These are phyloP conservation scores for Notodonta ziczac DNA, from an alignment of 2,888 invertebrate genomes.

Conservation along the genomic window DNA sequence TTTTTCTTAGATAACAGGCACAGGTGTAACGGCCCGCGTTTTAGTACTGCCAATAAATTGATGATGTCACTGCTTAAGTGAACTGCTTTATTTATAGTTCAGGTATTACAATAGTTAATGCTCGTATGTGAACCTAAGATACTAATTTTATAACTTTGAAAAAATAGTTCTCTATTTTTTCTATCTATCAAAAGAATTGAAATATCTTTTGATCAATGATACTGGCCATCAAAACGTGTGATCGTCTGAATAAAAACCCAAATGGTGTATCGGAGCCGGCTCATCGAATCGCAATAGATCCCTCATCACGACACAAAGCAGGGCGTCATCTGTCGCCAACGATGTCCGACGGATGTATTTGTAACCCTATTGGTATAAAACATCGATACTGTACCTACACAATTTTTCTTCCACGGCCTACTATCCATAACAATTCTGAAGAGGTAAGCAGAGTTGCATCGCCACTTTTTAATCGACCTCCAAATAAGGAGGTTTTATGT, in stretches of 20 bases:
- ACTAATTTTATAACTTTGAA: not conserved
- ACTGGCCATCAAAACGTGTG: constrained; percentile 17
- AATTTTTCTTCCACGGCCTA: not conserved
- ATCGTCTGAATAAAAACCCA: constrained; percentile 26
- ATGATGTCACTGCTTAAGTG: constrained; percentile 10
- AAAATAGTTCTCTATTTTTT: not conserved
- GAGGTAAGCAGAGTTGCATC: too few relatives aligned
- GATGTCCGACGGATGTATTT: constrained; percentile 8
- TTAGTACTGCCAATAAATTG: constrained; percentile 21
- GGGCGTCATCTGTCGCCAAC: constrained; percentile 33
- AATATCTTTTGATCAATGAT: not conserved
- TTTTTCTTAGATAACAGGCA: constrained; percentile 16
- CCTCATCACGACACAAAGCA: constrained; percentile 36
- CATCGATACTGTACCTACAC: not conserved
- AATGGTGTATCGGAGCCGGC: constrained; percentile 15
- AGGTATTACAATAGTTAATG: not conserved
- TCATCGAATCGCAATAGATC: constrained; percentile 18
- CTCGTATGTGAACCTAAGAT: not conserved
- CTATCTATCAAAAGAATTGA: too few relatives aligned
- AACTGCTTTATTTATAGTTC: not conserved
- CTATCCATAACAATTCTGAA: too few relatives aligned
- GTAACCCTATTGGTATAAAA: not conserved
- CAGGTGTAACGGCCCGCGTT: constrained; percentile 33
- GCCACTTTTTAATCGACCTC: too few relatives aligned
- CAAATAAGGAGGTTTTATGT: too few relatives aligned